Evolutionary conservation across 2,888 invertebrate species (phyloP).

Genomic region (Trissolcus japonicus): DNA sequence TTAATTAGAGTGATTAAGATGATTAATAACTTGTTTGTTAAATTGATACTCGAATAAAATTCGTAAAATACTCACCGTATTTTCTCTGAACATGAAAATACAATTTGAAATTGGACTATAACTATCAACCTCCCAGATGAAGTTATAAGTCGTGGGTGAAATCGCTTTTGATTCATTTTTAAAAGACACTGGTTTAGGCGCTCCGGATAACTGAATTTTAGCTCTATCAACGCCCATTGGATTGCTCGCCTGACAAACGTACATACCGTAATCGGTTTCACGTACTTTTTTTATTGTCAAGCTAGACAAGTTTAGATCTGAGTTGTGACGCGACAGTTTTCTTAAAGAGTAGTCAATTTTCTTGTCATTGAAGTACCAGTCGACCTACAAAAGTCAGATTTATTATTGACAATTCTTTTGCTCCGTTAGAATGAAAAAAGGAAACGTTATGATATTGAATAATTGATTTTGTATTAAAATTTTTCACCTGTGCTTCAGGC

Average conservation of each 20-base stretch:
- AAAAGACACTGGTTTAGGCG: constrained; percentile 83
- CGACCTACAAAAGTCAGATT: constrained; percentile 65
- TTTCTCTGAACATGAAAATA: constrained; percentile 77
- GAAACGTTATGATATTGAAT: too few species aligned
- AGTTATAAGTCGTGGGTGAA: constrained; percentile 80
- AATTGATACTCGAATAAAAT: too few species aligned
- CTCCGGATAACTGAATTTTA: constrained; percentile 85
- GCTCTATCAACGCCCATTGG: constrained; percentile 84
- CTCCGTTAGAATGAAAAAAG: too few species aligned
- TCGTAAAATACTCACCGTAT: constrained; percentile 66
- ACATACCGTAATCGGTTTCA: constrained; percentile 85
- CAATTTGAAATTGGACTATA: constrained; percentile 87
- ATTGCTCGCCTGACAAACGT: constrained; percentile 87
- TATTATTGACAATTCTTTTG: background rate
- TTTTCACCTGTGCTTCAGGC: constrained; percentile 81
- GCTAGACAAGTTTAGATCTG: constrained; percentile 76
- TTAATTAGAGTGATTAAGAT: too few species aligned
- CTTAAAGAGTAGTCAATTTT: constrained; percentile 65
- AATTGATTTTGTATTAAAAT: background rate
- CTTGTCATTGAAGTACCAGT: constrained; percentile 72
- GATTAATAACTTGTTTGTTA: too few species aligned
- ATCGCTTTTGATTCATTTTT: constrained; percentile 79
- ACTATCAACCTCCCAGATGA: constrained; percentile 91
- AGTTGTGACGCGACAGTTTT: constrained; percentile 76
- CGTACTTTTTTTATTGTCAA: constrained; percentile 84